A percentile compares a stretch with the other conserved stretches of the same genome.
These are phyloP conservation scores for Meliscaeva auricollis DNA, from an alignment of 2,888 invertebrate genomes.

Conservation along the genomic window DNA sequence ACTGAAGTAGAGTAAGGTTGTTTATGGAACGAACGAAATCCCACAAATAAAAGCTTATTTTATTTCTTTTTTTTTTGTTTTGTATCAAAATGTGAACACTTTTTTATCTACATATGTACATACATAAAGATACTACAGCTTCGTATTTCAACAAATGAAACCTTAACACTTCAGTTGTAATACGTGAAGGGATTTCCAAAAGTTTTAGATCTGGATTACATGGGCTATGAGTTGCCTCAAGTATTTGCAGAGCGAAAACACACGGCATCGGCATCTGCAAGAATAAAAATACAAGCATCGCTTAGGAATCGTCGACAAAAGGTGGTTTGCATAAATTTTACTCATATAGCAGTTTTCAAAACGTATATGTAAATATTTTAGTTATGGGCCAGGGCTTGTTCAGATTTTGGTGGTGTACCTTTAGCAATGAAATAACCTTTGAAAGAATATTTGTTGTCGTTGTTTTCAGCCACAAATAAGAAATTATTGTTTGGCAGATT, in stretches of 20 bases:
- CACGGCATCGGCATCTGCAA: neutral
- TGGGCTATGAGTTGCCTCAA: slow-evolving; percentile 59
- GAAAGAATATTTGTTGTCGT: slow-evolving; percentile 26
- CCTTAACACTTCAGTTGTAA: slow-evolving; percentile 68
- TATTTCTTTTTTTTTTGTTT: slow-evolving; percentile 49
- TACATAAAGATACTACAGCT: slow-evolving; percentile 32
- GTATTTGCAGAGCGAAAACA: slow-evolving; percentile 58
- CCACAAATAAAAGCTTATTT: slow-evolving; percentile 65
- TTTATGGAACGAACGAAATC: slow-evolving; percentile 63
- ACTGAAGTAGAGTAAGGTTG: slow-evolving; percentile 33
- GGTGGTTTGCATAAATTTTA: slow-evolving; percentile 74
- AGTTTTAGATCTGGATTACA: slow-evolving; percentile 54
- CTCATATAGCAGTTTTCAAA: slow-evolving; percentile 24
- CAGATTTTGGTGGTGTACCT: slow-evolving; percentile 44
- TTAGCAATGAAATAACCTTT: slow-evolving; percentile 61
- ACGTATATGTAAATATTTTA: slow-evolving; percentile 27
- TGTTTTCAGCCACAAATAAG: slow-evolving; percentile 38
- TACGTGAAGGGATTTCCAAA: slow-evolving; percentile 71
- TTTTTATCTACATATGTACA: slow-evolving; percentile 52
- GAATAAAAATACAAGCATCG: slow-evolving; percentile 35
- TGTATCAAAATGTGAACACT: slow-evolving; percentile 54
- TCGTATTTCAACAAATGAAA: slow-evolving; percentile 65
- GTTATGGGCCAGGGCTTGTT: slow-evolving; percentile 46
- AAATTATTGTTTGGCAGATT: slow-evolving; percentile 65
- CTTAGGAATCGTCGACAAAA: slow-evolving; percentile 69